A percentile compares a stretch with the other conserved stretches of the same genome.
These are phyloP conservation scores for Ceyx margarethae DNA, from an alignment of 2,113 vertebrate species.

Conservation along the genomic window DNA sequence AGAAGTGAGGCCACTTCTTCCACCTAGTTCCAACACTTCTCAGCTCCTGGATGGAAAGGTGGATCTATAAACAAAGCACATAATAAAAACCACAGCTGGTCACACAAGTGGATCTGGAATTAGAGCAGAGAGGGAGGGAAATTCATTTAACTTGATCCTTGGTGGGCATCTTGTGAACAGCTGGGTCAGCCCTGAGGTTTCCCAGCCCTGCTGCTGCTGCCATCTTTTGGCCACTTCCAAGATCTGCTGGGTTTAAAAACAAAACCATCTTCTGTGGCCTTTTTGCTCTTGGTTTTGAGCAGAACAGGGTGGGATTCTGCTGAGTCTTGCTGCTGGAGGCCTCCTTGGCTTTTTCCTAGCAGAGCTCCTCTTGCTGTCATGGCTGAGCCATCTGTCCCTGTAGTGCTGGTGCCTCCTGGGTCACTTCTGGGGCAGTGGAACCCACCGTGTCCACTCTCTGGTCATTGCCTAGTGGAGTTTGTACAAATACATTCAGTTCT, in stretches of 20 bases:
- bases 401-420: background rate
- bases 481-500: background rate
- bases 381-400: background rate
- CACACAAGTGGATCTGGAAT: background rate
- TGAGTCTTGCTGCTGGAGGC: background rate
- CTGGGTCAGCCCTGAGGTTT: background rate
- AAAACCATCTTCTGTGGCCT: background rate
- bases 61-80: background rate
- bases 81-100: background rate
- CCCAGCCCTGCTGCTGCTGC: background rate
- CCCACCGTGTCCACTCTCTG: accelerated
- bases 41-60: background rate
- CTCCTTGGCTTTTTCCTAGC: background rate
- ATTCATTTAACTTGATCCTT: background rate
- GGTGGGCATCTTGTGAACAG: background rate
- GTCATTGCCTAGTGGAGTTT: background rate
- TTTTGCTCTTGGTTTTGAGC: background rate
- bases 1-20: background rate
- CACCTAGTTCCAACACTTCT: accelerated
- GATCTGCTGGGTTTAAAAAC: background rate
- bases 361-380: background rate
- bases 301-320: background rate
- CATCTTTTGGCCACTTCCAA: background rate
- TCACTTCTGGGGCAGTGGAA: background rate
- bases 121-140: background rate